Percentiles rank a stretch among this genome's conserved stretches.
phyloP scores from a whole-genome alignment of 2,888 invertebrate species.

The Capitulum mitella region DNA sequence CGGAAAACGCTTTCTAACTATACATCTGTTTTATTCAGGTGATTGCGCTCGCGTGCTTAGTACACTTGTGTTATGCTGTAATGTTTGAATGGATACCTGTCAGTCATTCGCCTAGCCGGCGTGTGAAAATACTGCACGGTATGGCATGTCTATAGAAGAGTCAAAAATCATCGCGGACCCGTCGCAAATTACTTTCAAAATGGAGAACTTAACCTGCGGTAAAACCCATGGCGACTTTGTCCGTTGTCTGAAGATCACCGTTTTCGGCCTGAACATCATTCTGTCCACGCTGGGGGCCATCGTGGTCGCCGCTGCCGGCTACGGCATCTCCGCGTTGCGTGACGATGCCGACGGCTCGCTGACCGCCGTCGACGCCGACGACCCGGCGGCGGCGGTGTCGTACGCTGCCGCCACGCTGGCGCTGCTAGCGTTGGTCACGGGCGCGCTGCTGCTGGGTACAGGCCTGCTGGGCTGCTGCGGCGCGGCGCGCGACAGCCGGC shows the following conservation, averaged over 20 bases:
- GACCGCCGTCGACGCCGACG: background rate
- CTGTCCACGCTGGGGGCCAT: background rate
- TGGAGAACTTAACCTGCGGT: background rate
- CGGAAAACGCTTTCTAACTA: no score
- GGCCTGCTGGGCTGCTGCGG: conserved; percentile 20
- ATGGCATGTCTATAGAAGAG: no score
- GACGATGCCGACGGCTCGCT: background rate
- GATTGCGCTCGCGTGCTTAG: no score
- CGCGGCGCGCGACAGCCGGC: background rate
- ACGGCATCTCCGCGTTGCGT: background rate
- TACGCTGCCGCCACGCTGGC: background rate
- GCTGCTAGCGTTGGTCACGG: background rate
- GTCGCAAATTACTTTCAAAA: background rate
- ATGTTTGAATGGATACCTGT: no score
- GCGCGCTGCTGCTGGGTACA: background rate
- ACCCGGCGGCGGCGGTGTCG: background rate
- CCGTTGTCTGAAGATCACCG: background rate
- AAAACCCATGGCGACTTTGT: background rate
- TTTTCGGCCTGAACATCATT: background rate
- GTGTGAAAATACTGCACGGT: no score
- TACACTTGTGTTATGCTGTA: no score
- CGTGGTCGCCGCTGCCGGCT: background rate
- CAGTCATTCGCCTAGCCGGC: no score
- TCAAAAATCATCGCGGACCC: background rate
- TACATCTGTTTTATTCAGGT: no score